Conservation (phyloP, 2,113 vertebrate species). For the Hystrix brachyura region DNA sequence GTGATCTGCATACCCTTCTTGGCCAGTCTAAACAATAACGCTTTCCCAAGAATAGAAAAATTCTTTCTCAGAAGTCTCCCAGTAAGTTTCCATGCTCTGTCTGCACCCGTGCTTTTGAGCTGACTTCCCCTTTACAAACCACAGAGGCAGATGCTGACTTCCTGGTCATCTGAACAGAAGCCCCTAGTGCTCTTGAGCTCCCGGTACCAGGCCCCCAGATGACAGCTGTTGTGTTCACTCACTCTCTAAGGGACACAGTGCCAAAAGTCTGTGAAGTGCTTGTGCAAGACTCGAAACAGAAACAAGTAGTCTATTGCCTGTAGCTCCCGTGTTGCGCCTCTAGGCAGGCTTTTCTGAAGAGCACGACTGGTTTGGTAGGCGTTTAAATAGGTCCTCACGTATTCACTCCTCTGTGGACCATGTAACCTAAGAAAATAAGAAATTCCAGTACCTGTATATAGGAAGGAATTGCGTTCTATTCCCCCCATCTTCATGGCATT, state of each 20-base stretch:
- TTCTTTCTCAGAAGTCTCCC: not conserved
- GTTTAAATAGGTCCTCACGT: not conserved
- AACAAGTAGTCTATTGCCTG: not conserved
- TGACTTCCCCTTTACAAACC: not conserved
- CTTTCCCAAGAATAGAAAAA: not conserved
- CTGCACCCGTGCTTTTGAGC: not conserved
- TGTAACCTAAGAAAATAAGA: conserved; percentile 4
- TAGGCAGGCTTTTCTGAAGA: not conserved
- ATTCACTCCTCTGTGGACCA: not conserved
- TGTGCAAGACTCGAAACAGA: not conserved
- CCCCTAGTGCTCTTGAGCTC: not conserved
- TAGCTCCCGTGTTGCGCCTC: not conserved
- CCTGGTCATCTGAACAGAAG: not conserved
- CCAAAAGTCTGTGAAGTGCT: not conserved
- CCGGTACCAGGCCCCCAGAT: not conserved
- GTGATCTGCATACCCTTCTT: not conserved
- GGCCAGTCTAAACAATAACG: not conserved
- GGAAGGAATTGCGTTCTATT: not conserved
- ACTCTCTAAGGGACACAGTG: not conserved
- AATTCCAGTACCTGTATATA: not conserved
- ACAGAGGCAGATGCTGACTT: not conserved
- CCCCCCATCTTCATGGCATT: not conserved
- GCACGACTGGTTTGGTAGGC: not conserved
- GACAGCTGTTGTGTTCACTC: not conserved
- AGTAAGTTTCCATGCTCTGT: not conserved